These are phyloP conservation scores for Nothocercus nigrocapillus DNA, from an alignment of 2,113 vertebrate genomes.

Conservation along the genomic window DNA sequence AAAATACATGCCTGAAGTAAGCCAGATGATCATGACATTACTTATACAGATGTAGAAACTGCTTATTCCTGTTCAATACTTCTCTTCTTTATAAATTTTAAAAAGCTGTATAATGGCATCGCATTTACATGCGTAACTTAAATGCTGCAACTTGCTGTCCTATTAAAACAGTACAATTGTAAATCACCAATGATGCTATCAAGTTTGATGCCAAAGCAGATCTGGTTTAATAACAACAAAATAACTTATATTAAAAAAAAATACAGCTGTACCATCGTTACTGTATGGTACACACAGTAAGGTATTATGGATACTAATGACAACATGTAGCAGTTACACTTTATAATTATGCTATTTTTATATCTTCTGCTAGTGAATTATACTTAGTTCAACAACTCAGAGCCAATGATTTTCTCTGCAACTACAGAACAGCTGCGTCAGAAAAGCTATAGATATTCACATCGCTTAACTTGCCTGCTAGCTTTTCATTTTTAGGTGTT, in stretches of 20 bases:
- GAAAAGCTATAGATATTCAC: not conserved
- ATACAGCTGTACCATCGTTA: fast-evolving
- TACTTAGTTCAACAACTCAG: not conserved
- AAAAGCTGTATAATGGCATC: not conserved
- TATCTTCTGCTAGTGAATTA: not conserved
- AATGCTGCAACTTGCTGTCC: not conserved
- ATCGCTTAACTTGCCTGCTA: not conserved
- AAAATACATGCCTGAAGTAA: not conserved
- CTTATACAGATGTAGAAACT: not conserved
- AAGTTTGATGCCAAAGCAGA: not conserved
- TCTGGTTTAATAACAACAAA: not conserved
- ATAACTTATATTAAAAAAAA: not conserved
- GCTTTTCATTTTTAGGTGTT: not conserved
- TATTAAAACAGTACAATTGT: not conserved
- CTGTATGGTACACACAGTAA: fast-evolving
- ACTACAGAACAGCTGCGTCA: not conserved
- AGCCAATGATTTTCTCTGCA: not conserved
- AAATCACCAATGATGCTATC: not conserved
- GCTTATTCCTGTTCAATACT: not conserved
- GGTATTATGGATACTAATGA: no score
- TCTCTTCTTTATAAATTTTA: not conserved
- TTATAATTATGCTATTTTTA: not conserved
- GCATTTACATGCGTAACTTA: not conserved
- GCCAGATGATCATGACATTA: not conserved
- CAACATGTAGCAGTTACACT: not conserved